Base-by-base conservation (phyloP, 2,797 vertebrate genomes). In the Lutjanus campechanus region DNA sequence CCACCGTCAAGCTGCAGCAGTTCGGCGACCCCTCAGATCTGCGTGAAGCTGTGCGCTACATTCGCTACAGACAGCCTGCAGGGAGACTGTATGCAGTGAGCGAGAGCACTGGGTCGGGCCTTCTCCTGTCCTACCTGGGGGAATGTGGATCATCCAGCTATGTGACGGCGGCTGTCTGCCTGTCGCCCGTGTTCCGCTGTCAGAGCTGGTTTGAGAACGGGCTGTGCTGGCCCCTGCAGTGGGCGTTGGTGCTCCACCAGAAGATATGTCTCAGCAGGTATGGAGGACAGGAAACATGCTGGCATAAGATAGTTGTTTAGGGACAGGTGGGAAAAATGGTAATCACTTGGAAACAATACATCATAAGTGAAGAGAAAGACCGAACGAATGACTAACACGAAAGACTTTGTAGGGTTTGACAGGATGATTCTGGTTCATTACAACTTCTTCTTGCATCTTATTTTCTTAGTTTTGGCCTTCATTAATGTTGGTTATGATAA, bases 121-220 rank as follows among this genome's bases (percentile, higher is more conserved):
- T 97, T 1, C 95, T 97, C 46, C 93, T 97, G 58, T 96, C 96
- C 13, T 97, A 97, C 89, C 92, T 97, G 47, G 96, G 96, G 1
- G 96, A 97, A 86, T 97, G 96, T 9, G 96, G 96, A 10, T 97
- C 96, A 0, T 97, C 96, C 47, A 96, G 96, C 85, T 96, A 96
- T 3, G 61, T 97, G 89, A 96, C 96, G 0, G 96, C 96, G 0
- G 96, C 96, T 0, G 95, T 94, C 79, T 97, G 96, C 85, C 92
- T 97, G 77, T 97, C 96, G 0, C 96, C 96, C 0, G 80, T 97
- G 73, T 96, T 97, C 79, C 95, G 96, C 74, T 95, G 96, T 78
- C 96, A 96, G 92, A 95, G 89, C 89, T 97, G 96, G 96, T 97
- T 96, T 75, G 96, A 97, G 88, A 93, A 49, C 1, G 95, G 95